Evolutionary conservation across 2,888 invertebrate genomes (phyloP).

Genomic region (Drosophila nr. fundita): DNA sequence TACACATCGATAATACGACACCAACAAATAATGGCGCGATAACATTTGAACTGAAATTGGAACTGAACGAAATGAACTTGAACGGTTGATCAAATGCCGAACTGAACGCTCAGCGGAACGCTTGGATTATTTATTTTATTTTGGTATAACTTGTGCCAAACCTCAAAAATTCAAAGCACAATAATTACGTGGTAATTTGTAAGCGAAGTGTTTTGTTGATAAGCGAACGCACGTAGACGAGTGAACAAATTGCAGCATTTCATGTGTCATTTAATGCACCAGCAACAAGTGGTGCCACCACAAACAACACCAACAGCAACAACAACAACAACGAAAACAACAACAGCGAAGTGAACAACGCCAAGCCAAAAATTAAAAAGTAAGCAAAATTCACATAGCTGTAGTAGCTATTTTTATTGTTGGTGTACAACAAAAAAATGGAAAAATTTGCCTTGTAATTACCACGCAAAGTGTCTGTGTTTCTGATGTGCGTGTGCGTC

Average conservation of each 20-base stretch:
- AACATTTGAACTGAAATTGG: slow-evolving; percentile 15
- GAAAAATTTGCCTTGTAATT: slow-evolving; percentile 41
- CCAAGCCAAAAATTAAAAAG: slow-evolving; percentile 37
- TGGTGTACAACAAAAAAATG: slow-evolving; percentile 18
- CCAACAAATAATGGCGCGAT: slow-evolving; percentile 2
- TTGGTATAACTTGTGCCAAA: slow-evolving; percentile 37
- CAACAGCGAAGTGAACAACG: slow-evolving; percentile 41
- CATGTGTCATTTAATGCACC: slow-evolving; percentile 59
- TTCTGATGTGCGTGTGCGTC: slow-evolving; percentile 6
- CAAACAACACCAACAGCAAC: slow-evolving; percentile 37
- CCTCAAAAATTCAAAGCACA: slow-evolving; percentile 14
- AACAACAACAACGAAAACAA: slow-evolving; percentile 8
- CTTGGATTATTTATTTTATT: slow-evolving; percentile 40
- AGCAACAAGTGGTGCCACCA: slow-evolving; percentile 72
- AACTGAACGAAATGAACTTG: slow-evolving; percentile 30
- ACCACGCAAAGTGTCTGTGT: slow-evolving; percentile 49
- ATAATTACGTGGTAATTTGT: slow-evolving; percentile 50
- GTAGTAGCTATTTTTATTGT: slow-evolving; percentile 14
- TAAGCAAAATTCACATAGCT: slow-evolving; percentile 47
- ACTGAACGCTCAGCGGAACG: slow-evolving; percentile 43
- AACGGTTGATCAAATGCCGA: slow-evolving; percentile 8
- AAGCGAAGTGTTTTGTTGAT: slow-evolving; percentile 18
- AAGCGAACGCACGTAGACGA: slow-evolving; percentile 31
- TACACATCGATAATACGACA: slow-evolving; percentile 16
- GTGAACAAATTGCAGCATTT: slow-evolving; percentile 29